phyloP scores from a whole-genome alignment of 2,888 invertebrate genomes.

The Caenorhabditis zanzibari region DNA sequence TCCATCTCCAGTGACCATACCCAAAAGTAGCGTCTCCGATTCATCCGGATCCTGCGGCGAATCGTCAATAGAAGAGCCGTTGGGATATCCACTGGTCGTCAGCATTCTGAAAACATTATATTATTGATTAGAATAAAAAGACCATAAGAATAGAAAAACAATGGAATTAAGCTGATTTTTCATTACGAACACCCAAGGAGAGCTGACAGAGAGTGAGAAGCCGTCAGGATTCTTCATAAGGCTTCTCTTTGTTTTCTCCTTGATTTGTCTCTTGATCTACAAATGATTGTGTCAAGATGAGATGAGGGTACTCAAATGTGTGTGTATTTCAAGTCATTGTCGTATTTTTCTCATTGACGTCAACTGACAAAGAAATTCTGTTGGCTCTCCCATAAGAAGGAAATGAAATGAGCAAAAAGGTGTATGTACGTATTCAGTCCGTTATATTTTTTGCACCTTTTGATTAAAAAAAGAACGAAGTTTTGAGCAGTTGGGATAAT shows the following conservation, averaged over 20 bases:
- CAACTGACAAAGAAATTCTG: constrained; percentile 8
- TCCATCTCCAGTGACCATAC: constrained; percentile 68
- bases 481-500: not conserved
- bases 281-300: constrained; percentile 9
- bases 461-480: not conserved
- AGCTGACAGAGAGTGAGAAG: constrained; percentile 25
- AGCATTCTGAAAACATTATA: constrained; percentile 53
- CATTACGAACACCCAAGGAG: not conserved
- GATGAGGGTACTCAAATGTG: constrained; percentile 15
- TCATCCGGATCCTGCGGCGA: constrained; percentile 52
- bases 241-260: constrained; percentile 9
- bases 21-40: constrained; percentile 60
- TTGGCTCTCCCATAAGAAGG: not conserved
- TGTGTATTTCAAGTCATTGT: constrained; percentile 9
- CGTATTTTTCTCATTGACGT: constrained; percentile 21
- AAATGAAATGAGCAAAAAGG: constrained; percentile 10
- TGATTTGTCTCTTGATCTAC: constrained; percentile 18
- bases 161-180: constrained; percentile 57
- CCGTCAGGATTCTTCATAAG: constrained; percentile 5
- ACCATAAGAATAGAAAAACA: constrained; percentile 34
- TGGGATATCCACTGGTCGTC: constrained; percentile 48
- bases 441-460: not conserved
- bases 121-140: constrained; percentile 11
- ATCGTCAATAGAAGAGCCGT: constrained; percentile 50
- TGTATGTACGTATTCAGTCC: not conserved